phyloP scores from a whole-genome alignment of 1,140 invertebrate genomes.

The Nebria ingens region DNA sequence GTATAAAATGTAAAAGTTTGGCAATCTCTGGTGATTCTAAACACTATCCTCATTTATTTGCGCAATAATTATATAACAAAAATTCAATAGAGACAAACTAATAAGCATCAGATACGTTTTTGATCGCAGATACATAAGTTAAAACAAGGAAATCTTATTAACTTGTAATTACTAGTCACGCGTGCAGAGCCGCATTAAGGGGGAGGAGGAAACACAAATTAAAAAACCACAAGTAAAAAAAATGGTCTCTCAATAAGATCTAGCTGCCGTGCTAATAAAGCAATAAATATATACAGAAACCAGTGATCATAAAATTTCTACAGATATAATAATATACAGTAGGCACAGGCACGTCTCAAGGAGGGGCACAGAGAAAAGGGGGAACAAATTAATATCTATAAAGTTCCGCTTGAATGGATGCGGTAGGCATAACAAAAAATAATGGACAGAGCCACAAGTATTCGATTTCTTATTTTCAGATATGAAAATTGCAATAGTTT shows the following conservation, averaged over 20 bases:
- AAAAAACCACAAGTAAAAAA: background rate
- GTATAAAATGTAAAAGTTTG: too few relatives aligned
- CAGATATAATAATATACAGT: background rate
- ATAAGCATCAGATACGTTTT: too few relatives aligned
- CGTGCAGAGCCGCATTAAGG: slow-evolving; percentile 2
- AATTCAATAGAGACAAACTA: too few relatives aligned
- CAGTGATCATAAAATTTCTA: background rate
- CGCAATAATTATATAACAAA: too few relatives aligned
- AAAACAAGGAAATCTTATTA: slow-evolving; percentile 9
- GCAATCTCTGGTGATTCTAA: too few relatives aligned
- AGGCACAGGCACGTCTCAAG: background rate
- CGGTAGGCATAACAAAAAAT: background rate
- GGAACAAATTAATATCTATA: slow-evolving; percentile 8
- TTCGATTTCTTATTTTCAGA: background rate
- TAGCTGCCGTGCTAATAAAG: background rate
- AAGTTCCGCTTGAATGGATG: background rate
- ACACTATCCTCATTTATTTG: too few relatives aligned
- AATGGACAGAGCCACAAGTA: background rate
- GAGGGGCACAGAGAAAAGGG: background rate
- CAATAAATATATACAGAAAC: background rate
- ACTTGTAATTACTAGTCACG: background rate
- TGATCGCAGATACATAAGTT: slow-evolving; percentile 6
- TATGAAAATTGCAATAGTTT: background rate
- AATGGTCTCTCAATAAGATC: too few relatives aligned
- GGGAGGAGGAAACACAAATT: background rate